These are phyloP conservation scores for Cairina moschata DNA, from an alignment of 2,113 vertebrate genomes.

Conservation along the genomic window DNA sequence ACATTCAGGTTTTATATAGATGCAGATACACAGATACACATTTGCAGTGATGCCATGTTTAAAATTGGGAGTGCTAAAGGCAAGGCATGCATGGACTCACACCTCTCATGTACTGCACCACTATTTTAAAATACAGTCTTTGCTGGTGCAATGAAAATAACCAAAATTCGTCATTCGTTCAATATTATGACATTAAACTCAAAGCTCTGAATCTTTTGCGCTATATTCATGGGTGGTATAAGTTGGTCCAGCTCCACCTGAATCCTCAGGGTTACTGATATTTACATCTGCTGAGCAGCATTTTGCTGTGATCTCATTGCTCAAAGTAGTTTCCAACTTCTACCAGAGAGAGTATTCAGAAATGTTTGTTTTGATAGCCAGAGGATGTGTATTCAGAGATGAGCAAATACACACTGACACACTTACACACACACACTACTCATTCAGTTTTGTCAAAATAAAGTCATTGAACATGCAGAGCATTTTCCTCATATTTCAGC, in stretches of 20 bases:
- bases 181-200: not conserved
- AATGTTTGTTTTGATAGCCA: not conserved
- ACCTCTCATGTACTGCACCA: not conserved
- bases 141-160: not conserved
- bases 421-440: not conserved
- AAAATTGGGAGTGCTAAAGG: not conserved
- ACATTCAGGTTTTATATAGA: not conserved
- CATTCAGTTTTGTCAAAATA: not conserved
- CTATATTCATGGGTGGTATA: not conserved
- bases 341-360: not conserved
- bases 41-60: not conserved
- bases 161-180: not conserved
- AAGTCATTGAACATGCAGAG: not conserved
- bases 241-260: not conserved
- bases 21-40: not conserved
- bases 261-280: not conserved
- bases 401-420: not conserved
- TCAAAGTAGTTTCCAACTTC: not conserved
- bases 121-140: not conserved
- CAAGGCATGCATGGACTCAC: not conserved
- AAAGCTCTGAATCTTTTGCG: not conserved
- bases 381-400: not conserved
- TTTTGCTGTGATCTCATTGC: not conserved
- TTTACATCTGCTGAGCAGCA: not conserved
- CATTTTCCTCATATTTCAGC: not conserved